Percentiles rank a stretch among this genome's conserved stretches.
phyloP scores from a whole-genome alignment of 2,113 vertebrate species.

The Raja brachyura region DNA sequence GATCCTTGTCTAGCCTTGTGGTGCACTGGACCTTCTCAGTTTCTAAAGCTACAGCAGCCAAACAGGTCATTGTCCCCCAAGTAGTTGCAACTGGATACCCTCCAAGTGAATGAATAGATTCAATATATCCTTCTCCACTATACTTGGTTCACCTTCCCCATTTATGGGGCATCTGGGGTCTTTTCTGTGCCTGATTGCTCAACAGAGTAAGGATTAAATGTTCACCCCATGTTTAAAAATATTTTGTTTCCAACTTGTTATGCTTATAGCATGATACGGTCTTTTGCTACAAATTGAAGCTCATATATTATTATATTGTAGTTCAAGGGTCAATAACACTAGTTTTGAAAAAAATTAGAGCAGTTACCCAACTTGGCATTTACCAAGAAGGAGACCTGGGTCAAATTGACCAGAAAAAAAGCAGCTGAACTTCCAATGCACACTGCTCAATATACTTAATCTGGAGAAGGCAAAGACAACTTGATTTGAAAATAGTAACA shows the following conservation, averaged over 20 bases:
- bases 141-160: background rate
- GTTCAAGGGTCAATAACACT: background rate
- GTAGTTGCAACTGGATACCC: background rate
- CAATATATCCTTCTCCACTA: background rate
- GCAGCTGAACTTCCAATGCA: background rate
- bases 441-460: too few species aligned
- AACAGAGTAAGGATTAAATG: background rate
- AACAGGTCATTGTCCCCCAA: background rate
- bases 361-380: background rate
- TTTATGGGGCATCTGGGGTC: background rate
- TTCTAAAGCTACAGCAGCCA: background rate
- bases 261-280: background rate
- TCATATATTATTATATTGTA: background rate
- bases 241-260: background rate
- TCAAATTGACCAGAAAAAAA: slow-evolving; percentile 18
- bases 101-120: background rate
- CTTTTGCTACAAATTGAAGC: background rate
- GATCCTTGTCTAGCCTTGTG: too few species aligned
- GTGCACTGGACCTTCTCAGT: too few species aligned
- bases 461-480: background rate
- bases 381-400: background rate
- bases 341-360: too few species aligned
- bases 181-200: background rate
- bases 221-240: background rate
- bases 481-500: background rate